Evolutionary conservation across 2,113 vertebrate genomes (phyloP).

Genomic region (Ursus arctos): DNA sequence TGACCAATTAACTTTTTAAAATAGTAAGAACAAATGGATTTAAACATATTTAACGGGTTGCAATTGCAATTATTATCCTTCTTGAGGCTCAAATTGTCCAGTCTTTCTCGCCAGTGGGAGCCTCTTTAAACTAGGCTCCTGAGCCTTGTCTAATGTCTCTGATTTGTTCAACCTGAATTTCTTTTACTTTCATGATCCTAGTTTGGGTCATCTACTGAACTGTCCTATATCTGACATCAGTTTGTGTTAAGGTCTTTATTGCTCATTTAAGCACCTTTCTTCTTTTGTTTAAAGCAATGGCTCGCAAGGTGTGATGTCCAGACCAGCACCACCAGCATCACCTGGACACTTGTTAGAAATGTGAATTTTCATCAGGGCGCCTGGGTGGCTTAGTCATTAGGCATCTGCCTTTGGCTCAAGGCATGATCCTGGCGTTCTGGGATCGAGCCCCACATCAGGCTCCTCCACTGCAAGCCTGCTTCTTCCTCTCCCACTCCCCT

Average conservation of each 20-base stretch:
- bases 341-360: neutral
- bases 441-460: too few species aligned
- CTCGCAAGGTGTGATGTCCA: neutral
- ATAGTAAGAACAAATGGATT: neutral
- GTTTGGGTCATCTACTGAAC: neutral
- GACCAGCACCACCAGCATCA: neutral
- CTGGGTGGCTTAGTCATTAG: too few species aligned
- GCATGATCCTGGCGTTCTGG: too few species aligned
- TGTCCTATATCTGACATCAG: neutral
- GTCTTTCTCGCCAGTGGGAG: neutral
- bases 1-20: neutral
- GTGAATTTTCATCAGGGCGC: neutral
- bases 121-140: neutral
- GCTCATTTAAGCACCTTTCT: constrained; percentile 16
- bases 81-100: neutral
- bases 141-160: neutral
- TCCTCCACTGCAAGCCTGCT: too few species aligned
- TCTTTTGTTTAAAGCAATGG: constrained; percentile 24
- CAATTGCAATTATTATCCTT: neutral
- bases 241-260: constrained; percentile 17
- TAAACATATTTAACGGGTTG: neutral
- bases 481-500: too few species aligned
- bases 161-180: neutral
- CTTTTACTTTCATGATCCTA: neutral
- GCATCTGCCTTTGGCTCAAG: too few species aligned